Percentiles rank a stretch among this genome's conserved stretches.
Evolutionary conservation across 1,140 invertebrate species (phyloP).

Genomic region (Drosophila guanche): DNA sequence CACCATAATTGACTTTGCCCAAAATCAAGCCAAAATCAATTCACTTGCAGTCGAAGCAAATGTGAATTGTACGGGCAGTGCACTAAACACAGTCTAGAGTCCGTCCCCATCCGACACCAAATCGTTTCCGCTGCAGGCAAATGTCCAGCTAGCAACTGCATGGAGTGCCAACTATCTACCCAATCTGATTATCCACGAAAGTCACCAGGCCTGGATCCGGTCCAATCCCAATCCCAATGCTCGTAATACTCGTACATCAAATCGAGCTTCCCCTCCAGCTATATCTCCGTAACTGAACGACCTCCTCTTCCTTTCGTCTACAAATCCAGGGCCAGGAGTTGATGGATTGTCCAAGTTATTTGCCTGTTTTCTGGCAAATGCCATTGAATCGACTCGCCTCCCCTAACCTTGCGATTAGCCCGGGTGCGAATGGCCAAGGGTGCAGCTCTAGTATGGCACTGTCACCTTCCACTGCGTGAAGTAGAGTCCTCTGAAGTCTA

Average conservation of each 20-base stretch:
- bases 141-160: slow-evolving; percentile 5
- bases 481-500: no score
- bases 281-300: neutral
- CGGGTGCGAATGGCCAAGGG: slow-evolving; percentile 28
- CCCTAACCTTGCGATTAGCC: slow-evolving; percentile 8
- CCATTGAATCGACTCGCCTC: slow-evolving; percentile 23
- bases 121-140: slow-evolving; percentile 11
- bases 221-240: neutral
- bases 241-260: no score
- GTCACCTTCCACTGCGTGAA: no score
- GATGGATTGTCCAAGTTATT: slow-evolving; percentile 37
- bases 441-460: no score
- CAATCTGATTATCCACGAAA: slow-evolving; percentile 19
- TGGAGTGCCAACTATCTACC: slow-evolving; percentile 17
- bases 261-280: no score
- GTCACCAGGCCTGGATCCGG: neutral
- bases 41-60: no score
- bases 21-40: no score
- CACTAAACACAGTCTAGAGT: no score
- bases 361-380: slow-evolving; percentile 36
- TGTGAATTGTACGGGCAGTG: no score
- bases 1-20: no score
- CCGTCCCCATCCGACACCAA: no score
- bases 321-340: neutral
- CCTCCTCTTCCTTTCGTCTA: neutral